Conservation (phyloP, 1,140 invertebrate genomes). For the Temnothorax curvispinosus region DNA sequence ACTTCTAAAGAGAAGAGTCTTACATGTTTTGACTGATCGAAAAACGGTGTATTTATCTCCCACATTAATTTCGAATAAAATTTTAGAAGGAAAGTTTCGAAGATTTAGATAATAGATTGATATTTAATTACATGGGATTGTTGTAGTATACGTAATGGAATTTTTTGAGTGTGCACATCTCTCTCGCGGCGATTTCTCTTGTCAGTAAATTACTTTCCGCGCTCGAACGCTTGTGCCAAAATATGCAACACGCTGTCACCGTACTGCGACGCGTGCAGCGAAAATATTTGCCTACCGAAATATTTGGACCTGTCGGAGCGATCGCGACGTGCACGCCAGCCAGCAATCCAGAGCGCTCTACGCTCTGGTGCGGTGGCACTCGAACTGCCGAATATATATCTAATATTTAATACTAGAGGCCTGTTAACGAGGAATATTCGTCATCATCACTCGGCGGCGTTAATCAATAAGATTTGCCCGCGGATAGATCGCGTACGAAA, state of each 20-base stretch:
- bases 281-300: slow-evolving; percentile 47
- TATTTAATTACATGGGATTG: background rate
- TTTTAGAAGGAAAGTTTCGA: background rate
- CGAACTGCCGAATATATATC: slow-evolving; percentile 21
- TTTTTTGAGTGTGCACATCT: background rate
- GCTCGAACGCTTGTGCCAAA: background rate
- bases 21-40: background rate
- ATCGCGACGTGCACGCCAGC: background rate
- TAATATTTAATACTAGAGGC: slow-evolving; percentile 2
- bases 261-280: background rate
- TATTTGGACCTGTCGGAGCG: slow-evolving; percentile 13
- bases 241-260: background rate
- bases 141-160: background rate
- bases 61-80: background rate
- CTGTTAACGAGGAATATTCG: slow-evolving; percentile 24
- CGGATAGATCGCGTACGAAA: slow-evolving; percentile 21
- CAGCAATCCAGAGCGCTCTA: background rate
- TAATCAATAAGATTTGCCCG: slow-evolving; percentile 51
- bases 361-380: background rate
- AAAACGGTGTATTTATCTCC: too few relatives aligned
- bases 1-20: background rate
- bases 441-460: slow-evolving; percentile 25
- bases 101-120: background rate
- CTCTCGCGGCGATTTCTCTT: background rate
- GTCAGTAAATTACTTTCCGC: background rate